These are phyloP conservation scores for Callyntrura sp. DNA, from an alignment of 2,888 invertebrate genomes.

Conservation along the genomic window DNA sequence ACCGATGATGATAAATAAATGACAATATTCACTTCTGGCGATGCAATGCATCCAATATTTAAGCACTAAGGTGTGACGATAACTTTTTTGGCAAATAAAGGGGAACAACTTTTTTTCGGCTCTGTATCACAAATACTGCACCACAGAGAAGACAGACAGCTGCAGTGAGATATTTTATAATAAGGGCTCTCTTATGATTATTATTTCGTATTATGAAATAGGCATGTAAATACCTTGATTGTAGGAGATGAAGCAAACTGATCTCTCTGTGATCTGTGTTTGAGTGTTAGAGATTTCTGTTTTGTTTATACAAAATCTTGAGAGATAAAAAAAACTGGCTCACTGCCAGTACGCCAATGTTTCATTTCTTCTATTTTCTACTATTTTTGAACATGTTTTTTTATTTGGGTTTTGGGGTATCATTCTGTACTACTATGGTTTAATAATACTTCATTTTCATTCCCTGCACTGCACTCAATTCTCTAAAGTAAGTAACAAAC, in stretches of 20 bases:
- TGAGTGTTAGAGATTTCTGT: background rate
- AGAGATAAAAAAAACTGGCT: slow-evolving; percentile 64
- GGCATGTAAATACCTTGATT: background rate
- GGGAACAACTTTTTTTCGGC: slow-evolving; percentile 10
- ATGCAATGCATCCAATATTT: too few relatives aligned
- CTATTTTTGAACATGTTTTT: slow-evolving; percentile 68
- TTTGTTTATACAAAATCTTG: slow-evolving; percentile 62
- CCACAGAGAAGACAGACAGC: too few relatives aligned
- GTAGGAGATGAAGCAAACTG: background rate
- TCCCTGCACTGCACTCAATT: background rate
- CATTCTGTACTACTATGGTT: slow-evolving; percentile 13
- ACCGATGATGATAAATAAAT: slow-evolving; percentile 51
- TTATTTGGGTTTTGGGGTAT: slow-evolving; percentile 53
- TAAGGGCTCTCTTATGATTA: background rate
- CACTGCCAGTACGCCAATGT: slow-evolving; percentile 53
- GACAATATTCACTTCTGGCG: too few relatives aligned
- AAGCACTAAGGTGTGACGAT: too few relatives aligned
- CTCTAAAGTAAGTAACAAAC: background rate
- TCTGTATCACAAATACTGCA: too few relatives aligned
- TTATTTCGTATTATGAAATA: background rate
- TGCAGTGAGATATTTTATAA: background rate
- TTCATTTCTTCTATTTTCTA: slow-evolving; percentile 49
- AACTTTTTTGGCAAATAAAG: slow-evolving; percentile 51
- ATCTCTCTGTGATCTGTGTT: background rate
- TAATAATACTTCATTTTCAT: background rate